These are phyloP conservation scores for Drosophila cracens DNA, from an alignment of 2,888 invertebrate species.

Conservation along the genomic window DNA sequence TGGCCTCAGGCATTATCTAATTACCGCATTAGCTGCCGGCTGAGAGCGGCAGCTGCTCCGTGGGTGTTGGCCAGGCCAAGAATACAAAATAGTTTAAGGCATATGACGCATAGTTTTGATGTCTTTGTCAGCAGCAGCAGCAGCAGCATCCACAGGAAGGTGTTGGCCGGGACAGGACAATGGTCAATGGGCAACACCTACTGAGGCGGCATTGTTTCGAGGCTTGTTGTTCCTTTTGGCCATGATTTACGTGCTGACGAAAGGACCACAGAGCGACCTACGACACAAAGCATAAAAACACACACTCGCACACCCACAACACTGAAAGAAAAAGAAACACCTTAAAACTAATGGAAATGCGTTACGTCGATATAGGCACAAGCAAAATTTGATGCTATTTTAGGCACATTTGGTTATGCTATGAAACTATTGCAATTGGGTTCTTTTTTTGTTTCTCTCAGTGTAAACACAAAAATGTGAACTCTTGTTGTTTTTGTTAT, in stretches of 20 bases:
- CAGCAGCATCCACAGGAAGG: conserved; percentile 49
- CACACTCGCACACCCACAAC: conserved; percentile 7
- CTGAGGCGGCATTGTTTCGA: conserved; percentile 47
- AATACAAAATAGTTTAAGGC: conserved; percentile 64
- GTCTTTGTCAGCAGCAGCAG: conserved; percentile 64
- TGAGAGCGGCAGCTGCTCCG: conserved; percentile 57
- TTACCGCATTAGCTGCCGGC: conserved; percentile 70
- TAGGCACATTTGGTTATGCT: neutral
- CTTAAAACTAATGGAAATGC: neutral
- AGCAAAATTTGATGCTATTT: neutral
- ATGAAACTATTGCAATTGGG: neutral
- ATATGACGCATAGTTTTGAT: conserved; percentile 56
- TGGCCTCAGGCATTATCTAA: conserved; percentile 68
- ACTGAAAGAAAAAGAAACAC: neutral
- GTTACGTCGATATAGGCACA: too few species aligned
- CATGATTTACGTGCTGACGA: conserved; percentile 82
- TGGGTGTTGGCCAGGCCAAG: conserved; percentile 58
- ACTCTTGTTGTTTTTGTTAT: conserved; percentile 35
- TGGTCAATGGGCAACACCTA: conserved; percentile 70
- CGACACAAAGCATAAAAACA: conserved; percentile 22
- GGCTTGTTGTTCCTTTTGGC: conserved; percentile 30
- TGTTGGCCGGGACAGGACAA: conserved; percentile 43
- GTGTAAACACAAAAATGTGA: conserved; percentile 6
- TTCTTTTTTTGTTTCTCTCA: neutral
- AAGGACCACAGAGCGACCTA: conserved; percentile 68